Conservation (phyloP, 2,797 vertebrate species). For the Apodemus agrarius region DNA sequence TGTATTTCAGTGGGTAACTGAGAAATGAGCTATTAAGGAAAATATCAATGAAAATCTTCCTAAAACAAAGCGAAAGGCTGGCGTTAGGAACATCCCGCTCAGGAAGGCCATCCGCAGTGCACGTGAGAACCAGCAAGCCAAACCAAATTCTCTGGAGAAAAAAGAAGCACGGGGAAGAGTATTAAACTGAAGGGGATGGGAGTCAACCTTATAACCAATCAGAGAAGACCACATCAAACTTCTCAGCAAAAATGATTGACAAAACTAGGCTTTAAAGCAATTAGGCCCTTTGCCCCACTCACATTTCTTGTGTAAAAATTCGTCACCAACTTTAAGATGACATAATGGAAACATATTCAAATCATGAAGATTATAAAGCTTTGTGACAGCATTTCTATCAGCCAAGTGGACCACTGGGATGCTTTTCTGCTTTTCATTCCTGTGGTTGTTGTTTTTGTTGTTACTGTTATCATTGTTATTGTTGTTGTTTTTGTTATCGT, state of each 20-base stretch:
- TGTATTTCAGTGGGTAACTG: slow-evolving; percentile 21
- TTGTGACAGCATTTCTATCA: neutral
- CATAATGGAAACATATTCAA: slow-evolving; percentile 42
- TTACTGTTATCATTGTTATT: neutral
- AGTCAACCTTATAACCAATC: neutral
- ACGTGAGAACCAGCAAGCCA: neutral
- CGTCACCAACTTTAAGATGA: slow-evolving; percentile 41
- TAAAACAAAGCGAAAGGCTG: neutral
- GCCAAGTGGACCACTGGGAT: neutral
- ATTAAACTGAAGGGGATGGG: neutral
- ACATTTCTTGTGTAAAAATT: slow-evolving; percentile 43
- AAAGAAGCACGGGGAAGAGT: neutral
- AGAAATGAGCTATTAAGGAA: slow-evolving; percentile 23
- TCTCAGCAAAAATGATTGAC: neutral
- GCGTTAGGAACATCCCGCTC: neutral
- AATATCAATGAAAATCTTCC: neutral
- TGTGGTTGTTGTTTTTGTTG: neutral
- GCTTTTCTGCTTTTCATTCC: neutral
- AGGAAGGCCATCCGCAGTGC: neutral
- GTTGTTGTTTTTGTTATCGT: too few species aligned
- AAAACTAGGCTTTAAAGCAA: slow-evolving; percentile 39
- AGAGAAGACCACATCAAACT: slow-evolving; percentile 38
- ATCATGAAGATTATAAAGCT: neutral
- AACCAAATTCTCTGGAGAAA: neutral
- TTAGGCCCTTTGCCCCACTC: slow-evolving; percentile 1